Conservation (phyloP, 2,888 invertebrate genomes). For the Ochropleura leucogaster region DNA sequence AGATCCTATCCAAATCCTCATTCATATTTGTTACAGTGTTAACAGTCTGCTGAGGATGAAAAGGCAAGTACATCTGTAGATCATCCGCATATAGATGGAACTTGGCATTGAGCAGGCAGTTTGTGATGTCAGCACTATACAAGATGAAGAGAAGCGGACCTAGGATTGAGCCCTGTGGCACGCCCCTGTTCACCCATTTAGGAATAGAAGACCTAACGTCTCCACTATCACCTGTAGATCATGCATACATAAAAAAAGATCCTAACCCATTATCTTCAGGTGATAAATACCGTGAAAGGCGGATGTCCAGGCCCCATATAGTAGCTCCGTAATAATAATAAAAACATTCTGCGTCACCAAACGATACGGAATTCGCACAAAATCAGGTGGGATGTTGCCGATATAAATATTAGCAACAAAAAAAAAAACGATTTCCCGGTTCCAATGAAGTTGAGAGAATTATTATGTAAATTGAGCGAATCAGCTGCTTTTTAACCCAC, state of each 20-base stretch:
- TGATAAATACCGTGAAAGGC: background rate
- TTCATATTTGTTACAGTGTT: no score
- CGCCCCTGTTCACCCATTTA: no score
- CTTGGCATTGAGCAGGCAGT: no score
- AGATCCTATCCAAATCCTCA: no score
- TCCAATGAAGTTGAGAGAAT: constrained; percentile 24
- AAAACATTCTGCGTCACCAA: constrained; percentile 25
- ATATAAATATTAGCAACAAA: constrained; percentile 39
- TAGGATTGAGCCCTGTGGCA: no score
- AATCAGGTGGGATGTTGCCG: constrained; percentile 42
- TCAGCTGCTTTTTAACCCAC: constrained; percentile 58
- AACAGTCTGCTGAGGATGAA: no score
- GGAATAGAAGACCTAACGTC: no score
- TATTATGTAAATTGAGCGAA: constrained; percentile 50
- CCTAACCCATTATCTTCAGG: background rate
- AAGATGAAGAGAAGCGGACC: no score
- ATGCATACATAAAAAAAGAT: background rate
- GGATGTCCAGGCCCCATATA: background rate
- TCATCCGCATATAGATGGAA: no score
- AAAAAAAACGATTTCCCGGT: constrained; percentile 22
- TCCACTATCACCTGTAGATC: background rate
- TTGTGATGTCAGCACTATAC: no score
- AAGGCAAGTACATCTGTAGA: no score
- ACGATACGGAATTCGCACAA: constrained; percentile 7
- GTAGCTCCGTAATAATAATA: constrained; percentile 28